phyloP scores from a whole-genome alignment of 2,797 vertebrate genomes.

The Gymnoscopelus microlampas region DNA sequence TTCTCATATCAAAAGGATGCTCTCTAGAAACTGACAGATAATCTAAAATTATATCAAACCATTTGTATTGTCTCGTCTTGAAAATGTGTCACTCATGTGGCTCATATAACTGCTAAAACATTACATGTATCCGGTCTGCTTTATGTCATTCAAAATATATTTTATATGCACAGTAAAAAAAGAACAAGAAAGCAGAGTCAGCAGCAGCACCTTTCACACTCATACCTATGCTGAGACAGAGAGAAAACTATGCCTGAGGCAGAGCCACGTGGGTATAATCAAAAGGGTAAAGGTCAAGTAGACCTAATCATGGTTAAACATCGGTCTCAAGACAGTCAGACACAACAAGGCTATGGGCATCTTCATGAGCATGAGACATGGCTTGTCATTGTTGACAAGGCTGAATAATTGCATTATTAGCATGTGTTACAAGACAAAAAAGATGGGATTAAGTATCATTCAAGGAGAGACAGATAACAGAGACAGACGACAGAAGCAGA shows the following conservation, averaged over 20 bases:
- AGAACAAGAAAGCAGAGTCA: not conserved
- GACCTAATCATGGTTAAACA: conserved; percentile 49
- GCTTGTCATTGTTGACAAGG: conserved; percentile 26
- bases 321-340: conserved; percentile 31
- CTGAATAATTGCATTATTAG: conserved; percentile 42
- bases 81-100: no score
- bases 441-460: conserved; percentile 32
- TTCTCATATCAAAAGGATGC: no score
- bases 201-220: conserved; percentile 17
- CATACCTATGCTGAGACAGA: conserved; percentile 43
- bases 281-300: conserved; percentile 65
- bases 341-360: conserved; percentile 22
- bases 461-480: conserved; percentile 28
- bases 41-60: no score
- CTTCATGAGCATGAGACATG: conserved; percentile 19
- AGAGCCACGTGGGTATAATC: conserved; percentile 49
- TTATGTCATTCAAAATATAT: no score
- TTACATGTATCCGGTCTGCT: no score
- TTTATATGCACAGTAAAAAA: not conserved
- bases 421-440: not conserved
- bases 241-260: conserved; percentile 43
- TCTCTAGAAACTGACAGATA: no score
- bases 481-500: conserved; percentile 5
- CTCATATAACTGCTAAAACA: no score
- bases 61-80: no score